phyloP scores from a whole-genome alignment of 2,797 vertebrate species.

The Phoxinus dragarum region DNA sequence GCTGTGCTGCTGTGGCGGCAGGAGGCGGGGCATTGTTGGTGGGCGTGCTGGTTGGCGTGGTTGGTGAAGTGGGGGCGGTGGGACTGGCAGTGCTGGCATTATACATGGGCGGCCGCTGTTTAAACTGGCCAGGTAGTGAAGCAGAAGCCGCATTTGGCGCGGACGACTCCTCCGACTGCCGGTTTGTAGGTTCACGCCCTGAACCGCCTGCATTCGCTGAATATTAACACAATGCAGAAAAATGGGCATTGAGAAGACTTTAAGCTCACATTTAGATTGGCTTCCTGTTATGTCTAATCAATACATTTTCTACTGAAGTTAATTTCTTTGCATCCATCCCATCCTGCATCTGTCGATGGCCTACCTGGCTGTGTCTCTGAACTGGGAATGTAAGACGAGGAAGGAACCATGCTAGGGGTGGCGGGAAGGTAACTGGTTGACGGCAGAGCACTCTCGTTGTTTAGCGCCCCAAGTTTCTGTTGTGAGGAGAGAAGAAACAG shows the following conservation, averaged over 20 bases:
- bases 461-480: slow-evolving; percentile 94
- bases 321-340: not conserved
- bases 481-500: not conserved
- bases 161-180: slow-evolving; percentile 88
- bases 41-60: slow-evolving; percentile 77
- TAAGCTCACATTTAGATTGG: not conserved
- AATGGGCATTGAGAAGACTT: not conserved
- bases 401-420: slow-evolving; percentile 94
- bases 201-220: slow-evolving; percentile 82
- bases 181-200: slow-evolving; percentile 82
- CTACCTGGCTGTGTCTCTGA: slow-evolving; percentile 92
- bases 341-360: slow-evolving; percentile 31
- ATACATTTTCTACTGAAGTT: not conserved
- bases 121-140: slow-evolving; percentile 89
- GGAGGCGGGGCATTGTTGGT: slow-evolving; percentile 82
- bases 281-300: not conserved
- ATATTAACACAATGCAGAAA: not conserved
- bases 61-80: slow-evolving; percentile 80
- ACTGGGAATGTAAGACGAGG: slow-evolving; percentile 94
- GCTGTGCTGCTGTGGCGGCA: slow-evolving; percentile 79
- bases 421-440: slow-evolving; percentile 97
- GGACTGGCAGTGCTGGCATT: slow-evolving; percentile 87
- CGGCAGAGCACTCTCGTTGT: slow-evolving; percentile 90
- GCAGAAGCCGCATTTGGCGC: slow-evolving; percentile 76
- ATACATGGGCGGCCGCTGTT: slow-evolving; percentile 96